Evolutionary conservation across 1,140 invertebrate genomes (phyloP).

Genomic region (Trichoplusia ni): DNA sequence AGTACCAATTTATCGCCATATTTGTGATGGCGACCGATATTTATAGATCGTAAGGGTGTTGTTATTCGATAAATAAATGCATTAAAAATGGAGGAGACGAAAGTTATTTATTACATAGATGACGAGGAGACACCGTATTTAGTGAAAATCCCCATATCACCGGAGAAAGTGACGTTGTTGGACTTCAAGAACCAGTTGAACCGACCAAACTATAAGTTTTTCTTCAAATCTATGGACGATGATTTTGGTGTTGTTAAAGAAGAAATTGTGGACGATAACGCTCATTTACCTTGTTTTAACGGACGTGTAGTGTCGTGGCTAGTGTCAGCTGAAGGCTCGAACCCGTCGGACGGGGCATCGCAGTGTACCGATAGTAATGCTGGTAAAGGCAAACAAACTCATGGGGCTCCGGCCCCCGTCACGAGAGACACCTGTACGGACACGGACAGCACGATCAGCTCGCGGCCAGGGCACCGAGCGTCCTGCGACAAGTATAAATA

Average conservation of each 20-base stretch:
- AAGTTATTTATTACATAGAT: conserved; percentile 99
- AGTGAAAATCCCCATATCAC: conserved; percentile 97
- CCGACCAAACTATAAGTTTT: conserved; percentile 97
- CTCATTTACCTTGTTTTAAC: conserved; percentile 97
- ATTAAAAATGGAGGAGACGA: conserved; percentile 94
- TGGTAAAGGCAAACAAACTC: conserved; percentile 81
- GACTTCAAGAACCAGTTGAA: conserved; percentile 99
- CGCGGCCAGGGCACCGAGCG: conserved; percentile 87
- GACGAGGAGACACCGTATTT: conserved; percentile 99
- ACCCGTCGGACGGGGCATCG: conserved; percentile 94
- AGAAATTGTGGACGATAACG: conserved; percentile 98
- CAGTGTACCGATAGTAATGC: conserved; percentile 92
- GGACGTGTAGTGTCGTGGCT: conserved; percentile 98
- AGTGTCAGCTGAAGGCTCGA: conserved; percentile 97
- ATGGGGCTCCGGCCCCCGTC: conserved; percentile 79
- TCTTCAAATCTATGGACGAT: conserved; percentile 99
- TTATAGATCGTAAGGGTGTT: conserved; percentile 80
- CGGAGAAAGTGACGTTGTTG: conserved; percentile 96
- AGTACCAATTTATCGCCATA: conserved; percentile 69
- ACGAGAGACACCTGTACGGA: conserved; percentile 89
- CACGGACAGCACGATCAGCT: conserved; percentile 95
- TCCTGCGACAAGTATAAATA: conserved; percentile 80
- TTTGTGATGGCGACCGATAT: conserved; percentile 81
- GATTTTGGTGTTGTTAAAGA: conserved; percentile 99
- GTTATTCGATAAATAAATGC: conserved; percentile 77